These are phyloP conservation scores for Apis florea DNA, from an alignment of 1,140 invertebrate genomes.

Conservation along the genomic window DNA sequence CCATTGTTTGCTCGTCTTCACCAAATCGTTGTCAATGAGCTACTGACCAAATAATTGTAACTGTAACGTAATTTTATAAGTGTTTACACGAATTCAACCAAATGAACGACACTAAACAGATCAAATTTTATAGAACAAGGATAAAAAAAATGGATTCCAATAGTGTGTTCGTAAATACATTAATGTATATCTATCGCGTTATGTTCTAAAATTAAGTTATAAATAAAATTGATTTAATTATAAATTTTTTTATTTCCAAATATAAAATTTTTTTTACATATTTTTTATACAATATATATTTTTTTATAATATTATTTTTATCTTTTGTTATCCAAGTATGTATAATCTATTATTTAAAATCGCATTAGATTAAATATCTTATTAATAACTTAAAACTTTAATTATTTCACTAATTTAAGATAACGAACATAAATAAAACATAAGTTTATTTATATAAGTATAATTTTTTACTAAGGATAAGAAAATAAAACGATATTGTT, in stretches of 20 bases:
- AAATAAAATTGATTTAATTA: conserved; percentile 1
- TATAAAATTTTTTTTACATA: not conserved
- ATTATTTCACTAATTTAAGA: not conserved
- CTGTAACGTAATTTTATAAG: not conserved
- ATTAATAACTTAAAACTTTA: not conserved
- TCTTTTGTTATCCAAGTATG: not conserved
- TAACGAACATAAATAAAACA: not conserved
- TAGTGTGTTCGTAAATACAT: conserved; percentile 32
- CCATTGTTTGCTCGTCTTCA: conserved; percentile 53
- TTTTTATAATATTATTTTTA: not conserved
- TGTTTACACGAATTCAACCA: conserved; percentile 5
- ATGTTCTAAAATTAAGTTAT: conserved; percentile 27
- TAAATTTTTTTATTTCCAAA: conserved; percentile 16
- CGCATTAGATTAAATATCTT: not conserved
- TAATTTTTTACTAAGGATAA: not conserved
- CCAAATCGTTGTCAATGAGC: not conserved
- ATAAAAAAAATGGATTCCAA: conserved; percentile 9
- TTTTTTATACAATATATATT: no score
- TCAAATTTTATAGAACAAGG: conserved; percentile 4
- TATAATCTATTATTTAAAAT: not conserved
- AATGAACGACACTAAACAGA: not conserved
- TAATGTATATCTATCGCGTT: not conserved
- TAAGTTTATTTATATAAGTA: not conserved
- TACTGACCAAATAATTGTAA: not conserved
- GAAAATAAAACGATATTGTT: not conserved